Base-by-base conservation (phyloP, 2,113 vertebrate genomes). In the Carlito syrichta region DNA sequence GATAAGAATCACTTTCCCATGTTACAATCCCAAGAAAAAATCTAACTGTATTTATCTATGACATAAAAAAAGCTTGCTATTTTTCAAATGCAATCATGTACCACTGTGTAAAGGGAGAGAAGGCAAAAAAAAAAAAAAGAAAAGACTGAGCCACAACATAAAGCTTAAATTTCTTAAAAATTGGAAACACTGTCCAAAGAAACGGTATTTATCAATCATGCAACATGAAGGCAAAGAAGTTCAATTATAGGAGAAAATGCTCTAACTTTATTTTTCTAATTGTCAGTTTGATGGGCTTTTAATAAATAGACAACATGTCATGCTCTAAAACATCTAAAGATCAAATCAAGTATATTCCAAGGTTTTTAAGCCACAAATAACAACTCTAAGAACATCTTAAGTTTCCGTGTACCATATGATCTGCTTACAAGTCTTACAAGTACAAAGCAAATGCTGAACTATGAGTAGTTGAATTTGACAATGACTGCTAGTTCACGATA, bases 11-110 rank as follows among this genome's bases (percentile, higher is more conserved):
- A 50, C 35, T 90, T 73, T 63, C 63, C 14, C 45, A 81, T 38
- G 56, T 68, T n/a, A n/a, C 22, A 86, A 71, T 32, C 25, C n/a
- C 74, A 79, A 91, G 66, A 83, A 54, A 94, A 69, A 82, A 76
- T 73, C 58, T 66, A 86, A 40, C 45, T 54, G 19, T 82, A 77
- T 94, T 93, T 96, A 91, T 84, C 58, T 68, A 90, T 13, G 68
- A 93, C 52, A 94, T 66, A 92, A 77, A 52, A 96, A 91, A 86
- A 63, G 79, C 86, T 84, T 96, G 88, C 16, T 76, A 35, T 32
- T 74, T 76, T 88, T 81, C 50, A 88, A 92, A 94, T 94, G 43
- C 35, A 96, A 73, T 95, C 79, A 94, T 85, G n/a, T 95, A 77
- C 85, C 1, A 92, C 30, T 38, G 11, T 0, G 0, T 81, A 82